Evolutionary conservation across 2,113 vertebrate species (phyloP).

Genomic region (Uropsilus gracilis): DNA sequence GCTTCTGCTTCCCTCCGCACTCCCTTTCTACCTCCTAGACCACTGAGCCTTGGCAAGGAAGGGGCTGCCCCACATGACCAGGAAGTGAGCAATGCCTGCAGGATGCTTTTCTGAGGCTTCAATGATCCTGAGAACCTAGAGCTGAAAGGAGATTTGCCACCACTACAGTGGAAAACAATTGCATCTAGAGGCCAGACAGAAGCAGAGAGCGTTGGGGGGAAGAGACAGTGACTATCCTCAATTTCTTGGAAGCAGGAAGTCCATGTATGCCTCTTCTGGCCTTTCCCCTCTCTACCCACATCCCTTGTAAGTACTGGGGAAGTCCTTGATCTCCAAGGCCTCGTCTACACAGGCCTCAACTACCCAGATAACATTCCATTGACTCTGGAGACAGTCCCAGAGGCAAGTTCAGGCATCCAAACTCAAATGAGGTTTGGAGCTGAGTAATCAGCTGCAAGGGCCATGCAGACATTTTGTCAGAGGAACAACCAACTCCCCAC

Average conservation of each 20-base stretch:
- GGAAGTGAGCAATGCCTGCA: not conserved
- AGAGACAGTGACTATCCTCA: not conserved
- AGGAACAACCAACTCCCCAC: constrained; percentile 35
- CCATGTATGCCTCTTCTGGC: not conserved
- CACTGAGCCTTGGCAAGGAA: not conserved
- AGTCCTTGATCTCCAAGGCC: constrained; percentile 64
- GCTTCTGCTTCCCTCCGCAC: not conserved
- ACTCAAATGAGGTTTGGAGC: constrained; percentile 58
- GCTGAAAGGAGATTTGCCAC: not conserved
- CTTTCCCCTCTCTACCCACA: not conserved
- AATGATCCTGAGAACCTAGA: constrained; percentile 21
- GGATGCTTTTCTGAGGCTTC: not conserved
- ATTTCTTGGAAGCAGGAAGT: not conserved
- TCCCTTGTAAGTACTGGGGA: constrained; percentile 32
- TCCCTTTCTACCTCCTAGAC: not conserved
- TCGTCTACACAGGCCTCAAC: constrained; percentile 68
- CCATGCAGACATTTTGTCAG: constrained; percentile 58
- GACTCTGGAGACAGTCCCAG: constrained; percentile 79
- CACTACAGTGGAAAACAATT: not conserved
- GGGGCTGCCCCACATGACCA: not conserved
- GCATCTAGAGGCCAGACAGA: not conserved
- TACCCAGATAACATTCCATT: constrained; percentile 78
- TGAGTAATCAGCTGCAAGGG: constrained; percentile 73
- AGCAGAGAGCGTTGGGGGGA: not conserved
- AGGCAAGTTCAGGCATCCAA: constrained; percentile 74